phyloP scores from a whole-genome alignment of 1,140 invertebrate genomes.

The Portunus trituberculatus region DNA sequence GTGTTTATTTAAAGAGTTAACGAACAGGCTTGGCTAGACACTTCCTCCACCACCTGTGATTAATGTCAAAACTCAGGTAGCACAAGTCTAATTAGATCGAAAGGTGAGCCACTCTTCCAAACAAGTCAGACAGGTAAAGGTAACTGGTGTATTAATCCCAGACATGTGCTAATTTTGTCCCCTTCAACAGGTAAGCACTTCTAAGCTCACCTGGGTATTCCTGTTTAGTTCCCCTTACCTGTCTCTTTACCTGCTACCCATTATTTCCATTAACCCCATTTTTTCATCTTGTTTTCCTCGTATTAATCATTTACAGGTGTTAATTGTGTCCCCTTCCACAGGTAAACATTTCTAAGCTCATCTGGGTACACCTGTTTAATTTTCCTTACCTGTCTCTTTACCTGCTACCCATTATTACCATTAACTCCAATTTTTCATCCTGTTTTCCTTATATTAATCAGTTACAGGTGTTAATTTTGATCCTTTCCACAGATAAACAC shows the following conservation, averaged over 20 bases:
- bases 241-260: background rate
- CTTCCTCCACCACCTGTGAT: background rate
- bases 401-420: background rate
- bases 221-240: background rate
- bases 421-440: no score
- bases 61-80: background rate
- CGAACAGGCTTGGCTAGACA: background rate
- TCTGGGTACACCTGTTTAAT: no score
- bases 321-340: background rate
- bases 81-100: background rate
- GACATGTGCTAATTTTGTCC: background rate
- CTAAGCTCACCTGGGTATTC: no score
- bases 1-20: conserved; percentile 3
- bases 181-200: background rate
- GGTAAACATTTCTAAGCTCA: background rate
- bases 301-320: no score
- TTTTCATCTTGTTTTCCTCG: no score
- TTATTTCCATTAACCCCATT: no score
- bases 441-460: no score
- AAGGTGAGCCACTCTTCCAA: background rate
- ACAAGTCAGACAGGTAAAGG: background rate
- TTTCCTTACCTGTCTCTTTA: background rate
- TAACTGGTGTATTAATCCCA: background rate
- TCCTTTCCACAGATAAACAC: no score
- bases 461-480: no score